Evolutionary conservation across 2,113 vertebrate genomes (phyloP).

Genomic region (Saguinus midas): DNA sequence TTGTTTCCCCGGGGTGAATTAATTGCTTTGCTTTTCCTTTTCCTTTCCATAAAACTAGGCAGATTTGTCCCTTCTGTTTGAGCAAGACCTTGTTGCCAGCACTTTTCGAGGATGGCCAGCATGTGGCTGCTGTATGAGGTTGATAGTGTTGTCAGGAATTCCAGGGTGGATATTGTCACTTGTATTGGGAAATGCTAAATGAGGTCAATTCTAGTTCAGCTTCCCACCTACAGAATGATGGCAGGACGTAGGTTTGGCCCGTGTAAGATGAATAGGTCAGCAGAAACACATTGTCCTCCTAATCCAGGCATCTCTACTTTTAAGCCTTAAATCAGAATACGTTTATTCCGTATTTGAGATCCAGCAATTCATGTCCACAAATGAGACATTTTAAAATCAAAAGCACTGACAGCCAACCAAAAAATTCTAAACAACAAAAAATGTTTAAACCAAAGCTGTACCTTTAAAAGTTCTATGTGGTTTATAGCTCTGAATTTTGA

Average conservation of each 20-base stretch:
- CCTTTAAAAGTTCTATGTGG: not conserved
- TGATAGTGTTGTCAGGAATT: slow-evolving; percentile 76
- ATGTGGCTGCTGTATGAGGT: slow-evolving; percentile 68
- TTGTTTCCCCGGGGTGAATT: slow-evolving; percentile 63
- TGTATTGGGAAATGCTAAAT: slow-evolving; percentile 66
- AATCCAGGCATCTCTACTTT: slow-evolving; percentile 68
- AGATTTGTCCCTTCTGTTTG: slow-evolving; percentile 58
- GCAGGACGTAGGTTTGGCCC: slow-evolving; percentile 79
- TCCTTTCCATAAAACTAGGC: slow-evolving; percentile 66
- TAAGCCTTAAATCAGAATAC: slow-evolving; percentile 70
- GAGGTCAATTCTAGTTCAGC: slow-evolving; percentile 79
- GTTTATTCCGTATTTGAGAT: slow-evolving; percentile 72
- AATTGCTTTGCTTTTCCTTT: slow-evolving; percentile 68
- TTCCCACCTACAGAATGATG: slow-evolving; percentile 80
- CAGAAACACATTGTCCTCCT: slow-evolving; percentile 78
- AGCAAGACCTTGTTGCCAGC: slow-evolving; percentile 60
- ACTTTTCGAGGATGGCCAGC: slow-evolving; percentile 67
- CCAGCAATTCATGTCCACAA: slow-evolving; percentile 37
- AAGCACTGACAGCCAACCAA: slow-evolving; percentile 30
- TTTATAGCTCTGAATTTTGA: not conserved
- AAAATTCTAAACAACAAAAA: slow-evolving; percentile 33
- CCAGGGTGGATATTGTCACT: slow-evolving; percentile 69
- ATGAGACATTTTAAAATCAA: slow-evolving; percentile 53
- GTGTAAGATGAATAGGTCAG: slow-evolving; percentile 66
- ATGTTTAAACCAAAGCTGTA: not conserved